Percentiles rank a stretch among this genome's conserved stretches.
Conservation (phyloP, 2,797 vertebrate species). For the Squalus acanthias region DNA sequence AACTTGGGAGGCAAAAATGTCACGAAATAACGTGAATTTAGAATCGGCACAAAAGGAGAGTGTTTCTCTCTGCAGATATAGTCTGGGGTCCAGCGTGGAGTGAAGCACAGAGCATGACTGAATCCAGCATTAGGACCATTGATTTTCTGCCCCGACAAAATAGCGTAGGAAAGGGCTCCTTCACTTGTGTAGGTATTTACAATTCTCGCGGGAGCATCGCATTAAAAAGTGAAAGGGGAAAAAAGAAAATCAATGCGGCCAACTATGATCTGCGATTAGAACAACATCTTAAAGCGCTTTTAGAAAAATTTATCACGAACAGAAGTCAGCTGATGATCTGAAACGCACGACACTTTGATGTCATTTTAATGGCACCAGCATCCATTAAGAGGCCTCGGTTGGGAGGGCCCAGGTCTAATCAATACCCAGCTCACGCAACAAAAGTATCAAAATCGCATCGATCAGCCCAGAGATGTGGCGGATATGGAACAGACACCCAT, state of each 20-base stretch:
- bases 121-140: neutral
- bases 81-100: neutral
- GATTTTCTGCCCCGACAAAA: constrained; percentile 22
- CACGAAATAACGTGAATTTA: neutral
- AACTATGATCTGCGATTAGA: constrained; percentile 18
- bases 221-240: constrained; percentile 10
- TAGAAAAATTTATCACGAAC: neutral
- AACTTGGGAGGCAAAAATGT: neutral
- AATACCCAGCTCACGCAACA: neutral
- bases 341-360: constrained; percentile 7
- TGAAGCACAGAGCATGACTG: neutral
- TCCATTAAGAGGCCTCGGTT: neutral
- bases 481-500: constrained; percentile 12
- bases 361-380: constrained; percentile 28
- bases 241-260: constrained; percentile 19
- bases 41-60: neutral
- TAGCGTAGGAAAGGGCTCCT: neutral
- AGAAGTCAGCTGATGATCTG: constrained; percentile 22
- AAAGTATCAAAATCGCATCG: neutral
- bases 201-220: neutral
- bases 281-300: constrained; percentile 16
- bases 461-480: neutral
- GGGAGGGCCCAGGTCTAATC: neutral
- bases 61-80: neutral
- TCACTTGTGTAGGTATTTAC: constrained; percentile 17